phyloP scores from a whole-genome alignment of 2,888 invertebrate species.

The Euzetes globulus region DNA sequence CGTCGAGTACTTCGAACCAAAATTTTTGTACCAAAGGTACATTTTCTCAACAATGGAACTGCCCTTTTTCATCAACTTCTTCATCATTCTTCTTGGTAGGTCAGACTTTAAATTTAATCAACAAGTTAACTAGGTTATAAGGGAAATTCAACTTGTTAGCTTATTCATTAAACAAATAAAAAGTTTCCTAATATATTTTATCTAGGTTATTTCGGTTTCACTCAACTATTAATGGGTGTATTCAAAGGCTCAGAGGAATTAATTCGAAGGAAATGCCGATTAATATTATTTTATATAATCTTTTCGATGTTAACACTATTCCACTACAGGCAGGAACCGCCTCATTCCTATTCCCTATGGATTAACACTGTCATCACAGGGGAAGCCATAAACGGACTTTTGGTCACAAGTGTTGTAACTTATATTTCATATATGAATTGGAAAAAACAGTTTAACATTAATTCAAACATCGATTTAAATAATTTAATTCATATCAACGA shows the following conservation, averaged over 20 bases:
- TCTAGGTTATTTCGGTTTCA: background rate
- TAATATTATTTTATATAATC: background rate
- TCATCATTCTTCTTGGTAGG: background rate
- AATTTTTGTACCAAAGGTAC: constrained; percentile 7
- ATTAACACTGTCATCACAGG: background rate
- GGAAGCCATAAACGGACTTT: background rate
- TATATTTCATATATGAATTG: background rate
- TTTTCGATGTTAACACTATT: background rate
- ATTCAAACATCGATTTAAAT: background rate
- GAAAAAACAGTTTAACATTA: background rate
- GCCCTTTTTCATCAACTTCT: background rate
- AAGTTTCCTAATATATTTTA: background rate
- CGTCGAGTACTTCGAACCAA: background rate
- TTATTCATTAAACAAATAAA: background rate
- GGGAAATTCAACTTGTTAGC: background rate
- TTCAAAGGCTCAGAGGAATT: background rate
- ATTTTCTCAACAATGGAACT: background rate
- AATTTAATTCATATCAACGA: background rate
- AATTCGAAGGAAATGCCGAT: background rate
- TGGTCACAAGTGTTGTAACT: background rate
- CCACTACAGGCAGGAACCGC: constrained; percentile 14
- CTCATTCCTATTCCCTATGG: background rate
- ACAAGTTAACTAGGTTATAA: background rate
- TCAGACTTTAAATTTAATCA: too few species aligned
- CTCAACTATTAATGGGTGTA: background rate